Conservation (phyloP, 2,888 invertebrate species). For the Papilio demoleus region DNA sequence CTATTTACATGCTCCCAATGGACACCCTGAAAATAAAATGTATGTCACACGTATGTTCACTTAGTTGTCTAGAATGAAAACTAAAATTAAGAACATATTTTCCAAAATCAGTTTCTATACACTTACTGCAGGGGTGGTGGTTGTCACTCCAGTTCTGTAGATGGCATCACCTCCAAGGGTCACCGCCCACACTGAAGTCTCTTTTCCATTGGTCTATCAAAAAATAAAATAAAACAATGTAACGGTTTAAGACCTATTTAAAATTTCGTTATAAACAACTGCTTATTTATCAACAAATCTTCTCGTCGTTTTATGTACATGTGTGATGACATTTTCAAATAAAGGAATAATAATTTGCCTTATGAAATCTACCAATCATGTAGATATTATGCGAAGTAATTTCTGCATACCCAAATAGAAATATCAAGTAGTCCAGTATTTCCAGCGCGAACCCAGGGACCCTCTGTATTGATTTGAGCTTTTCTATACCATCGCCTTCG, state of each 20-base stretch:
- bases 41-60: no score
- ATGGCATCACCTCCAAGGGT: conserved; percentile 94
- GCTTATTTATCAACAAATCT: neutral
- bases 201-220: conserved; percentile 61
- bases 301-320: no score
- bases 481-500: conserved; percentile 92
- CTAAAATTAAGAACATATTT: no score
- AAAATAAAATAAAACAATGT: neutral
- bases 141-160: conserved; percentile 90
- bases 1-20: conserved; percentile 92
- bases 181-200: conserved; percentile 91
- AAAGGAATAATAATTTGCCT: no score
- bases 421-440: conserved; percentile 84
- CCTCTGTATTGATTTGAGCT: conserved; percentile 91
- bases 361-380: no score
- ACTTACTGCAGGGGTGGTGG: conserved; percentile 88
- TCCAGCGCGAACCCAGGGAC: conserved; percentile 95
- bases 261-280: no score
- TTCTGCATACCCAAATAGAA: conserved; percentile 82
- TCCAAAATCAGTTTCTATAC: no score
- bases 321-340: no score
- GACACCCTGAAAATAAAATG: conserved; percentile 85
- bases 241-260: no score
- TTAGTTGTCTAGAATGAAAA: no score
- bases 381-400: neutral